Conservation (phyloP, 2,888 invertebrate genomes). For the Laspeyria flexula region DNA sequence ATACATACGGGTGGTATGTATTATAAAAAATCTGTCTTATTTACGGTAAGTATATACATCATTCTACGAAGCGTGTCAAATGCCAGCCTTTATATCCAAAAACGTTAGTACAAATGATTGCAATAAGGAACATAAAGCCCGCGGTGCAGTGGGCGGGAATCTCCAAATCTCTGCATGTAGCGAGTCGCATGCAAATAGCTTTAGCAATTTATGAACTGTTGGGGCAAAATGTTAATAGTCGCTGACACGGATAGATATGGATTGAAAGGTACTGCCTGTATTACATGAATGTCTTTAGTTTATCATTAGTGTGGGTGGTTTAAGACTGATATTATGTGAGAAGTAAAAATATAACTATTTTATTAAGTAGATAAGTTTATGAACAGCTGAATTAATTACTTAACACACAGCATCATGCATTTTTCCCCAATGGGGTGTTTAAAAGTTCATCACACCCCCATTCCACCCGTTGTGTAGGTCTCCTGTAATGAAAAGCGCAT, state of each 20-base stretch:
- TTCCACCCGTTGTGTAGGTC: no score
- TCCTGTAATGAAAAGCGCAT: no score
- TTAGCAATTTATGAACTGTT: constrained; percentile 41
- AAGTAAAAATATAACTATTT: no score
- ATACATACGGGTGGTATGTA: no score
- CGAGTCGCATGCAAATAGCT: constrained; percentile 41
- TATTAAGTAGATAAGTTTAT: no score
- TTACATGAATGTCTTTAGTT: constrained; percentile 7
- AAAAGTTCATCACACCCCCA: no score
- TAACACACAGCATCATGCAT: no score
- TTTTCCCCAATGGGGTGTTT: no score
- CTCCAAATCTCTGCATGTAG: constrained; percentile 40
- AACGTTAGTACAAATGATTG: constrained; percentile 33
- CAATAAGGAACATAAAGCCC: constrained; percentile 29
- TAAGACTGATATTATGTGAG: not conserved
- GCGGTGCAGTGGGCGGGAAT: constrained; percentile 41
- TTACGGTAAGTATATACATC: no score
- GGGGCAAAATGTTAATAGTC: constrained; percentile 42
- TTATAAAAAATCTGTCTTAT: no score
- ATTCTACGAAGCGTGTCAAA: not conserved
- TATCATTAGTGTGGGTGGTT: not conserved
- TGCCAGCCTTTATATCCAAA: constrained; percentile 26
- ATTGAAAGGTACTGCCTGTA: constrained; percentile 16
- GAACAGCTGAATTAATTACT: no score
- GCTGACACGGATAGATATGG: constrained; percentile 41